phyloP scores from a whole-genome alignment of 1,140 invertebrate genomes.

The Chrysoperla carnea region DNA sequence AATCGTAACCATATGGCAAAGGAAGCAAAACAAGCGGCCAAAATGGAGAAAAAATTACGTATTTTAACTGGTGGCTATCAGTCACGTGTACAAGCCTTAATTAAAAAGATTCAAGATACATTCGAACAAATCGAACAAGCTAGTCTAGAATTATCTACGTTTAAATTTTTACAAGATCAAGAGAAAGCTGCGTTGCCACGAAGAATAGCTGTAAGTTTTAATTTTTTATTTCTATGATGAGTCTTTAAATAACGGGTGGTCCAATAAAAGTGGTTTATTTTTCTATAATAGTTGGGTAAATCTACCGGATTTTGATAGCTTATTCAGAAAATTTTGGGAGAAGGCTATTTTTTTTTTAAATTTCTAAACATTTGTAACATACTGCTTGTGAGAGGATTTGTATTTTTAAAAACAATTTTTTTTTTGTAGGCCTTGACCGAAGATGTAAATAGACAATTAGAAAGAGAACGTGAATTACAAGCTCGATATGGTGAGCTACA shows the following conservation, averaged over 20 bases:
- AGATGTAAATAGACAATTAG: conserved; percentile 82
- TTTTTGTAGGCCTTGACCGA: conserved; percentile 61
- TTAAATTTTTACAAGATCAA: conserved; percentile 75
- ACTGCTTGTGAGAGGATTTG: too few species aligned
- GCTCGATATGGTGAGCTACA: conserved; percentile 54
- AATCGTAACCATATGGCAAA: conserved; percentile 88
- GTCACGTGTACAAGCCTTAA: conserved; percentile 65
- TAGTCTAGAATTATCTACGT: conserved; percentile 79
- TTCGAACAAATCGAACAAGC: conserved; percentile 83
- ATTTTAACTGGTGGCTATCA: conserved; percentile 86
- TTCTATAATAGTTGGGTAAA: too few species aligned
- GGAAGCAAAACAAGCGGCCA: conserved; percentile 89
- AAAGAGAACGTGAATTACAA: conserved; percentile 79
- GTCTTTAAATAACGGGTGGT: too few species aligned
- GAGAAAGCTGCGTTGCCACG: conserved; percentile 83
- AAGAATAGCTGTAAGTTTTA: conserved; percentile 48
- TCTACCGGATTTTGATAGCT: too few species aligned
- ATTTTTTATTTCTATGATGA: too few species aligned
- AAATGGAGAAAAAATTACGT: conserved; percentile 95
- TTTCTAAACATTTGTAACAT: too few species aligned
- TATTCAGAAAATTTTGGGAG: too few species aligned
- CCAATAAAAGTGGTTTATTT: too few species aligned
- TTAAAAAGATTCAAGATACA: conserved; percentile 78
- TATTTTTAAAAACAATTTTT: too few species aligned
- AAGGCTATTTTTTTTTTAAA: too few species aligned